Evolutionary conservation across 2,113 vertebrate species (phyloP).

Genomic region (Labeo rohita): DNA sequence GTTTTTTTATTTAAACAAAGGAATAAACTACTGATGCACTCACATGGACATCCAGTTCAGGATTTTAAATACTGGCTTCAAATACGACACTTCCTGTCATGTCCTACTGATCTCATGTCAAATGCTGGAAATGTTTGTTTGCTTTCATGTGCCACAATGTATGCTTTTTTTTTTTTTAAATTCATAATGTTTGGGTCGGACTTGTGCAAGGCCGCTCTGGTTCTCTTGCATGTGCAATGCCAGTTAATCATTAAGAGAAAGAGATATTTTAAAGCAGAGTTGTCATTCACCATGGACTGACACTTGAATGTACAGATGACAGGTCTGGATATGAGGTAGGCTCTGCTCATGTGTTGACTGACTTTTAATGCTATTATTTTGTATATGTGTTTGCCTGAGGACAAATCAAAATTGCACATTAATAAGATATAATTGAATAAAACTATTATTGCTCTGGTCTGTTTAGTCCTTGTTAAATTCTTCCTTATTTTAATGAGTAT

Average conservation of each 20-base stretch:
- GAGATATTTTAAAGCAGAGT: constrained; percentile 37
- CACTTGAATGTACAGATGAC: constrained; percentile 91
- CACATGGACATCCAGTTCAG: constrained; percentile 27
- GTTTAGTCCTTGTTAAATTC: background rate
- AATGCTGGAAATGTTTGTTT: constrained; percentile 57
- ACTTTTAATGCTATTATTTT: constrained; percentile 51
- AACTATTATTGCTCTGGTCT: constrained; percentile 11
- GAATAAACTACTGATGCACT: constrained; percentile 36
- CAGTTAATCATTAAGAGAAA: constrained; percentile 53
- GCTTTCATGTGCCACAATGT: constrained; percentile 62
- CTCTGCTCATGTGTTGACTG: constrained; percentile 13
- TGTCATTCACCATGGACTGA: constrained; percentile 56
- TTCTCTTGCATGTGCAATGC: constrained; percentile 67
- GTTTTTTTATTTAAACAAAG: constrained; percentile 30
- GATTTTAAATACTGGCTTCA: constrained; percentile 15
- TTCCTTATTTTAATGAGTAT: background rate
- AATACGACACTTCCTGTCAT: constrained; percentile 36
- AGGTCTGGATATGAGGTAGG: constrained; percentile 9
- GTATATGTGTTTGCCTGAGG: constrained; percentile 68
- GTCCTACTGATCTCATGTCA: constrained; percentile 64
- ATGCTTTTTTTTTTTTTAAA: constrained; percentile 57
- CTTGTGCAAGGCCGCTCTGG: constrained; percentile 40
- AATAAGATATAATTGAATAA: constrained; percentile 47
- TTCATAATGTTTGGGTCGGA: constrained; percentile 65
- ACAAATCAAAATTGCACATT: constrained; percentile 49